Evolutionary conservation across 1,140 invertebrate genomes (phyloP).

Genomic region (Atopsyche davidsoni): DNA sequence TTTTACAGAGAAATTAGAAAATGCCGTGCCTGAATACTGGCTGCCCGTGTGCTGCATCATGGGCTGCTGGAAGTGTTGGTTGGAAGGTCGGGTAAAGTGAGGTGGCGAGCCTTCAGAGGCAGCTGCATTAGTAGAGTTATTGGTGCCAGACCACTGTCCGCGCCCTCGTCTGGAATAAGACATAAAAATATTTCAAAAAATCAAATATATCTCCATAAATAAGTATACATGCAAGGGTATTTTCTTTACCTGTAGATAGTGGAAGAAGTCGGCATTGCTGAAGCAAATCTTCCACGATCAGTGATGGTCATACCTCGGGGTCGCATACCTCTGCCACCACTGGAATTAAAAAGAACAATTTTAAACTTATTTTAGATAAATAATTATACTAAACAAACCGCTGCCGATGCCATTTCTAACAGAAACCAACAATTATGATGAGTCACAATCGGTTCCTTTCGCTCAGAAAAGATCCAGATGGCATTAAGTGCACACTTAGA

Average conservation of each 20-base stretch:
- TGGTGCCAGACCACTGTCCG: constrained; percentile 6
- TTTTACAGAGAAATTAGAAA: background rate
- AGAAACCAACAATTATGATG: too few species aligned
- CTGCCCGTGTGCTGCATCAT: constrained; percentile 21
- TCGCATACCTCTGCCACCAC: constrained; percentile 24
- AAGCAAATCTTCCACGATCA: constrained; percentile 41
- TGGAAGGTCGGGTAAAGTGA: constrained; percentile 17
- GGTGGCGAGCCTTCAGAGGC: constrained; percentile 14
- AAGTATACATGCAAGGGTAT: too few species aligned
- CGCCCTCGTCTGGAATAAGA: too few species aligned
- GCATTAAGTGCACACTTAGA: too few species aligned
- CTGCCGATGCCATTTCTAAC: too few species aligned
- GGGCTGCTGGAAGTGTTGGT: constrained; percentile 26
- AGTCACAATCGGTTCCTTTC: too few species aligned
- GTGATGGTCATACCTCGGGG: constrained; percentile 32
- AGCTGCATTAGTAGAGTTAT: background rate
- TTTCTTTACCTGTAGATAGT: constrained; percentile 9
- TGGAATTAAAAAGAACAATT: constrained; percentile 11
- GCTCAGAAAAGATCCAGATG: too few species aligned
- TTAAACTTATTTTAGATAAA: background rate
- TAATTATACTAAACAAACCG: background rate
- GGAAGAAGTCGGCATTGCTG: constrained; percentile 32
- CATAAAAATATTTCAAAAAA: too few species aligned
- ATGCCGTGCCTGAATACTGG: constrained; percentile 22
- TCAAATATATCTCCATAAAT: too few species aligned